Base-by-base conservation (phyloP, 2,888 invertebrate genomes). In the Acrobasis consociella region DNA sequence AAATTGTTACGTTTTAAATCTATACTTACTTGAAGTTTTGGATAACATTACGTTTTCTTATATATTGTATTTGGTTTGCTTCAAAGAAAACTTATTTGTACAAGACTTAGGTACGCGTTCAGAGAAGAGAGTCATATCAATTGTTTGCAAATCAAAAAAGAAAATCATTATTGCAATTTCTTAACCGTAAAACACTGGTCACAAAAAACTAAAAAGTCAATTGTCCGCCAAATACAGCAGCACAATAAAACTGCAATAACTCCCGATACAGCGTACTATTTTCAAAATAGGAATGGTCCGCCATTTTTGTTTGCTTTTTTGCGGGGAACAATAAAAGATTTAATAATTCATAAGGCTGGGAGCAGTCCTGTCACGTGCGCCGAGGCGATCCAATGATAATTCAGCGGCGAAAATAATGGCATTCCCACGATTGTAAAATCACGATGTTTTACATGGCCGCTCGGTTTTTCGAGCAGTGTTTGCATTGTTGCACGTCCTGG, bases 301-400 rank as follows among this genome's bases (percentile, higher is more conserved):
- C 75, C 72, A 76, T 82, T 81, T 84, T 81, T 62, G 62, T 79
- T 80, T 77, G 80, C 79, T 85, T 89, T 89, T 89, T 88, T 85
- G 81, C 80, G 73, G 74, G 76, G 78, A 80, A 90, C 91, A 91
- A 91, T 91, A 91, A 89, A 89, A 85, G 82, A 82, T 82, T 90
- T 81, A 90, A 91, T 91, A 90, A 91, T 91, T 90, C 90, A 91
- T 91, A 90, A 88, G 89, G 80, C 76, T 73, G 67, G 66, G 81
- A 77, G 84, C 82, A 86, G 82, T 80, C 89, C 77, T 70, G 70
- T 88, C 89, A 88, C 89, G 89, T 87, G 87, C 86, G 75, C 71
- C 66, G 71, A 71, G 75, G 71, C 71, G 72, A 78, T 79, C 78
- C 76, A 58, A 68, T 66, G 65, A 62, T 65, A 69, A 67, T 67